phyloP scores from a whole-genome alignment of 2,797 vertebrate genomes.

The Spheniscus humboldti region DNA sequence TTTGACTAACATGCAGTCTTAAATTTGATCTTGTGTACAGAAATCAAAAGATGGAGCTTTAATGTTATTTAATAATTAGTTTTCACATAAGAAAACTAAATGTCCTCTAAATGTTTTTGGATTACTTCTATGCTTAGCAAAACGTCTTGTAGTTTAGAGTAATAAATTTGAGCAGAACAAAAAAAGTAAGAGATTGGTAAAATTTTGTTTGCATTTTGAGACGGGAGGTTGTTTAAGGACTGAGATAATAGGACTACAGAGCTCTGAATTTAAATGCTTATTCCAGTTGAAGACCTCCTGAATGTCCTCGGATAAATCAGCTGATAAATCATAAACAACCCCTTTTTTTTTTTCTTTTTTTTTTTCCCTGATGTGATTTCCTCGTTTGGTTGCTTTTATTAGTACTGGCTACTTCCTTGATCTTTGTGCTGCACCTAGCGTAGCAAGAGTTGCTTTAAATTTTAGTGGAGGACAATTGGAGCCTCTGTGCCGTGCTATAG shows the following conservation, averaged over 20 bases:
- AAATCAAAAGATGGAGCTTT: not conserved
- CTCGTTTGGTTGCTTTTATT: not conserved
- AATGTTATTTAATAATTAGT: not conserved
- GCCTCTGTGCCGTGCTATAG: not conserved
- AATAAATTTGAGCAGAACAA: not conserved
- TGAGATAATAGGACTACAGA: not conserved
- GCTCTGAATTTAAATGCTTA: not conserved
- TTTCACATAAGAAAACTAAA: not conserved
- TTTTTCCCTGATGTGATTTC: not conserved
- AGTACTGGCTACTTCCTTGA: too few relatives aligned
- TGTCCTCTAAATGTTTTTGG: not conserved
- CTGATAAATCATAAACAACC: not conserved
- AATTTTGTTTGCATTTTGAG: not conserved
- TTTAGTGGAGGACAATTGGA: not conserved
- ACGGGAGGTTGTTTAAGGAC: not conserved
- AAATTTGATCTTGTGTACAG: not conserved
- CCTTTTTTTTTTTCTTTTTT: too few relatives aligned
- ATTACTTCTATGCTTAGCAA: not conserved
- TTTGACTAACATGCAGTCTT: not conserved
- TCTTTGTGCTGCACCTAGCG: not conserved
- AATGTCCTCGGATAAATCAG: not conserved
- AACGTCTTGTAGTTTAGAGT: not conserved
- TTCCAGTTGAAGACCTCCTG: not conserved
- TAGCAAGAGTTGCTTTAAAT: not conserved
- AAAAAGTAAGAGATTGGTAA: not conserved